These are phyloP conservation scores for Paedocypris sp. DNA, from an alignment of 2,113 vertebrate species.

Conservation along the genomic window DNA sequence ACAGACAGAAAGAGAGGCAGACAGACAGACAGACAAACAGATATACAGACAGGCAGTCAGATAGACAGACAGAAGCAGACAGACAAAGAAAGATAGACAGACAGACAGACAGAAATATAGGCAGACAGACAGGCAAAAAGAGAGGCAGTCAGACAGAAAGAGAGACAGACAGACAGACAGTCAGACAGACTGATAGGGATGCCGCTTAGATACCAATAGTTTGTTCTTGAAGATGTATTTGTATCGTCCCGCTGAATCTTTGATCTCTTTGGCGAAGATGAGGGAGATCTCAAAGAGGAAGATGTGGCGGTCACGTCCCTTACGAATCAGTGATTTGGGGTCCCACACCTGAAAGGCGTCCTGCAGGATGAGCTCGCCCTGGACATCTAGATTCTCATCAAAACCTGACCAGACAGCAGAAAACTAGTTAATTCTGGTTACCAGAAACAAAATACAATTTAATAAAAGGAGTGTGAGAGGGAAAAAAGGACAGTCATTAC, in stretches of 20 bases:
- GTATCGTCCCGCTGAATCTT: conserved; percentile 91
- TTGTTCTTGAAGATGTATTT: conserved; percentile 99
- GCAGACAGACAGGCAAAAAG: too few species aligned
- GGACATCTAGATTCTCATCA: conserved; percentile 92
- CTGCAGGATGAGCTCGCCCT: conserved; percentile 94
- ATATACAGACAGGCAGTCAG: too few species aligned
- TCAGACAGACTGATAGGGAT: background rate
- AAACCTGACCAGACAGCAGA: conserved; percentile 63
- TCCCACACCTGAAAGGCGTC: conserved; percentile 99
- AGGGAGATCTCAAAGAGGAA: conserved; percentile 98
- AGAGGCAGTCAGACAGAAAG: too few species aligned
- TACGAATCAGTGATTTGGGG: conserved; percentile 93
- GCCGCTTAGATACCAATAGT: conserved; percentile 70
- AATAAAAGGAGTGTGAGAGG: too few species aligned
- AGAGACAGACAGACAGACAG: too few species aligned
- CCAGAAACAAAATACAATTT: background rate
- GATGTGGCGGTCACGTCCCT: conserved; percentile 90
- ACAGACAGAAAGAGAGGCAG: too few species aligned
- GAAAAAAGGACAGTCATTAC: too few species aligned
- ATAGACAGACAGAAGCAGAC: too few species aligned
- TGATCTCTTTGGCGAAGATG: conserved; percentile 97
- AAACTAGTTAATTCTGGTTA: background rate
- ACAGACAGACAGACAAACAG: too few species aligned
- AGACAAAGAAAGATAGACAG: too few species aligned
- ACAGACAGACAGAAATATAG: too few species aligned